Evolutionary conservation across 2,113 vertebrate species (phyloP).

Genomic region (Thamnophis sirtalis): DNA sequence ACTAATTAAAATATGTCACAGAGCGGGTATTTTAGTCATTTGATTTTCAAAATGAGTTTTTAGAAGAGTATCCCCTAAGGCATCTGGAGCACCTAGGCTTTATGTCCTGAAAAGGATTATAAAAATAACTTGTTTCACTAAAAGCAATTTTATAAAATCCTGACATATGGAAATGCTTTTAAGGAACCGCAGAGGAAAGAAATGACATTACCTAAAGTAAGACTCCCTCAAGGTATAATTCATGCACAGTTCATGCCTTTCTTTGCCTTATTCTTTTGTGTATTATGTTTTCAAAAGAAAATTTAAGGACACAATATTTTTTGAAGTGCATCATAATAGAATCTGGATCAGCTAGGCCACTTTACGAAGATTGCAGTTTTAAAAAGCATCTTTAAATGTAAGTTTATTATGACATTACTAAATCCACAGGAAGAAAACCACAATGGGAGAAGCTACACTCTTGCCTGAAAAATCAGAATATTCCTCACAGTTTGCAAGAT

Average conservation of each 20-base stretch:
- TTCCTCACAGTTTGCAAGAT: neutral
- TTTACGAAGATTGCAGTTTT: neutral
- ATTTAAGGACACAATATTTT: neutral
- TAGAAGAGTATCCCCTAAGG: constrained; percentile 33
- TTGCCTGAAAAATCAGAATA: neutral
- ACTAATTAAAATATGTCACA: constrained; percentile 48
- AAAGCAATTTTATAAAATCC: constrained; percentile 56
- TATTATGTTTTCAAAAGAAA: neutral
- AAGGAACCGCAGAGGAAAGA: constrained; percentile 44
- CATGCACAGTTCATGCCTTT: constrained; percentile 38
- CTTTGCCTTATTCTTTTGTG: constrained; percentile 33
- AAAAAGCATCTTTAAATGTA: neutral
- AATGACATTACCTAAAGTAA: constrained; percentile 59
- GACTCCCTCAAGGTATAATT: constrained; percentile 12
- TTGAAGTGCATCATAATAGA: neutral
- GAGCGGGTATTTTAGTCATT: constrained; percentile 41
- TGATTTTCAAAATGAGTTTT: constrained; percentile 46
- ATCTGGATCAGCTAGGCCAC: neutral
- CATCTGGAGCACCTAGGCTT: constrained; percentile 63
- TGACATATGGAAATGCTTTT: constrained; percentile 62
- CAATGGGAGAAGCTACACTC: neutral
- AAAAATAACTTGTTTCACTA: constrained; percentile 55
- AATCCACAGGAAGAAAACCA: neutral
- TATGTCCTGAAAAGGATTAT: constrained; percentile 67
- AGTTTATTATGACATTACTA: neutral